Base-by-base conservation (phyloP, 2,888 invertebrate species). In the Lasioglossum marginatum region DNA sequence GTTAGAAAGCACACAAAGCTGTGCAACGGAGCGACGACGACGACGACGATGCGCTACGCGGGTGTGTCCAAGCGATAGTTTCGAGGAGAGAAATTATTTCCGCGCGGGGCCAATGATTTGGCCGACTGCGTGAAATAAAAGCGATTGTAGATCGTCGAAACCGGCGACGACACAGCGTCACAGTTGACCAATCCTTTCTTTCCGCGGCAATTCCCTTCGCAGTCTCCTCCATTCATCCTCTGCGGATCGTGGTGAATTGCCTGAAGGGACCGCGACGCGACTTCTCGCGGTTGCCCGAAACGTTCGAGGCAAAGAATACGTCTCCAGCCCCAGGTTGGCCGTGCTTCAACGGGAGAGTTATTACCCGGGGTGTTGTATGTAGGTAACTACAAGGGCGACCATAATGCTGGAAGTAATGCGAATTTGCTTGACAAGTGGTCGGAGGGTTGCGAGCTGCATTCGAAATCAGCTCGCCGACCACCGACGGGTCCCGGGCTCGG, bases 391-490 rank as follows among this genome's bases (percentile, higher is more conserved):
- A 88, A 91, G 91, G 88, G 87, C 86, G 88, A 82, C 87, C 86
- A 91, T 92, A 92, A 92, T 92, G 88, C 90, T 88, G 86, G 89
- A 91, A 93, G 91, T 93, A 93, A 93, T 92, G 91, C 89, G 91
- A 93, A 93, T 93, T 93, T 92, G 92, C 92, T 93, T 93, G 94
- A 93, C 93, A 93, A 94, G 94, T 93, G 93, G 92, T 92, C 90
- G 90, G 86, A 74, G 85, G 89, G 87, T 90, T 91, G 91, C 90
- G 91, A 74, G 86, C 77, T 84, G 92, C 91, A 93, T 93, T 90
- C 88, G 87, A 89, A 92, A 92, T 89, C 85, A 90, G 90, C 83
- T 87, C 83, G 84, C 66, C 76, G 75, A 72, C 79, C 79, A 83
- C 37, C 68, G 60, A 73, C 31, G 63, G 63, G 63, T 63, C 63